Evolutionary conservation across 2,888 invertebrate species (phyloP).

Genomic region (Panzeria rudis): DNA sequence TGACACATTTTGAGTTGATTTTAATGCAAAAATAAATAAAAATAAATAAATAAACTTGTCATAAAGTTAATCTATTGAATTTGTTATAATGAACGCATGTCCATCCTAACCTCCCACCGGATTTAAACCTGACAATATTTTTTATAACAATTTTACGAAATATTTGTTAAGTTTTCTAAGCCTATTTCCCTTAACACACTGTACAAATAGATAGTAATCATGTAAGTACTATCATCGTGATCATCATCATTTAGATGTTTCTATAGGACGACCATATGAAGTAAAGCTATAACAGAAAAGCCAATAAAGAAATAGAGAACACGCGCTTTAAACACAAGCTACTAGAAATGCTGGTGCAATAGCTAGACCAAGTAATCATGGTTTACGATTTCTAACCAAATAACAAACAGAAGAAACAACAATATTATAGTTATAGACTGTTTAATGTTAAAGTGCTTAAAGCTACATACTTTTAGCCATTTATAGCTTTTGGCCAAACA

Average conservation of each 20-base stretch:
- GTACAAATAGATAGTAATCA: constrained; percentile 27
- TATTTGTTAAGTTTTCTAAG: background rate
- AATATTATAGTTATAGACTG: constrained; percentile 48
- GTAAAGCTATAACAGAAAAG: background rate
- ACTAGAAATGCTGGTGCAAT: constrained; percentile 2
- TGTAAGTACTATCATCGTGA: background rate
- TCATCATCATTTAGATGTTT: constrained; percentile 21
- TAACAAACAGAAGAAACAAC: constrained; percentile 33
- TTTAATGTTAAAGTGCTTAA: constrained; percentile 57
- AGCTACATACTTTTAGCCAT: constrained; percentile 58
- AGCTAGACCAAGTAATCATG: constrained; percentile 40
- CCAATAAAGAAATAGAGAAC: constrained; percentile 31
- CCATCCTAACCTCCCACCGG: too few relatives aligned
- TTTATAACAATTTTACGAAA: background rate
- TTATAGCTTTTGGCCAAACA: constrained; percentile 60
- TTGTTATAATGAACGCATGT: too few relatives aligned
- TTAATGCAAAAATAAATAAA: too few relatives aligned
- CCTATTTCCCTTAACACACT: background rate
- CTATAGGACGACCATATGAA: constrained; percentile 32
- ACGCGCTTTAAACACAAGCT: constrained; percentile 53
- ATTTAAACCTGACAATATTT: too few relatives aligned
- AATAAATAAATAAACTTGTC: too few relatives aligned
- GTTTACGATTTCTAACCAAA: constrained; percentile 38
- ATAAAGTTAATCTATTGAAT: too few relatives aligned
- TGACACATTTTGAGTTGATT: too few relatives aligned